A percentile compares a stretch with the other conserved stretches of the same genome.
phyloP scores from a whole-genome alignment of 2,113 vertebrate species.

The Rhadina sibilatrix region DNA sequence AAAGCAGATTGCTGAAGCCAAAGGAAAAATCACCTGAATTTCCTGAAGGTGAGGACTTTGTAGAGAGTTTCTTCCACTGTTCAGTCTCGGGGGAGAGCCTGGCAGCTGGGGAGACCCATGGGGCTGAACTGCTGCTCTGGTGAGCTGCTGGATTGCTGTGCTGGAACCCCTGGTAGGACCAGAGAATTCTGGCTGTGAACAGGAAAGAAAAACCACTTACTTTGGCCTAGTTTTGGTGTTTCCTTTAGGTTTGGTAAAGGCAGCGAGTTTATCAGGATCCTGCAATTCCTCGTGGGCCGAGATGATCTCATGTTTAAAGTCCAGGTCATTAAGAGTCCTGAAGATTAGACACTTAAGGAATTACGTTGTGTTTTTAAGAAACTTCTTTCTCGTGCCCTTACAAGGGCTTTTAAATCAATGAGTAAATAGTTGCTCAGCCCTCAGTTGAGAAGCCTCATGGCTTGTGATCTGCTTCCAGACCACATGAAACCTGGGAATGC shows the following conservation, averaged over 20 bases:
- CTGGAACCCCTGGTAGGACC: background rate
- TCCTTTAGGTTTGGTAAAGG: background rate
- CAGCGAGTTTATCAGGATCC: background rate
- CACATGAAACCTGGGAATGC: background rate
- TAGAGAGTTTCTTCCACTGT: background rate
- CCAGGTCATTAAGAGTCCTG: background rate
- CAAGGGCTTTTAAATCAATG: background rate
- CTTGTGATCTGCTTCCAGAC: background rate
- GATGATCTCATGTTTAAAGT: background rate
- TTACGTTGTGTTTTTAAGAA: background rate
- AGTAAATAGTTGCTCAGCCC: constrained; percentile 15
- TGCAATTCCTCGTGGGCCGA: background rate
- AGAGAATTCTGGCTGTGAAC: background rate
- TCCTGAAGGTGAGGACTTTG: background rate
- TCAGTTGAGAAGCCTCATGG: background rate
- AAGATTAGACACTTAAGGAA: background rate
- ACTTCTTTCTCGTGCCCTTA: background rate
- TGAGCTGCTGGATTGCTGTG: background rate
- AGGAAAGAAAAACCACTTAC: background rate
- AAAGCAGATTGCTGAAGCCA: background rate
- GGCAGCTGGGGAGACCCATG: background rate
- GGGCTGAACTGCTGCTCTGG: background rate
- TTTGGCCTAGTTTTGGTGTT: background rate
- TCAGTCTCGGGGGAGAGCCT: fast-evolving
- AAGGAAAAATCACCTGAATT: background rate